These are phyloP conservation scores for Limnodromus scolopaceus DNA, from an alignment of 2,797 vertebrate species.

Conservation along the genomic window DNA sequence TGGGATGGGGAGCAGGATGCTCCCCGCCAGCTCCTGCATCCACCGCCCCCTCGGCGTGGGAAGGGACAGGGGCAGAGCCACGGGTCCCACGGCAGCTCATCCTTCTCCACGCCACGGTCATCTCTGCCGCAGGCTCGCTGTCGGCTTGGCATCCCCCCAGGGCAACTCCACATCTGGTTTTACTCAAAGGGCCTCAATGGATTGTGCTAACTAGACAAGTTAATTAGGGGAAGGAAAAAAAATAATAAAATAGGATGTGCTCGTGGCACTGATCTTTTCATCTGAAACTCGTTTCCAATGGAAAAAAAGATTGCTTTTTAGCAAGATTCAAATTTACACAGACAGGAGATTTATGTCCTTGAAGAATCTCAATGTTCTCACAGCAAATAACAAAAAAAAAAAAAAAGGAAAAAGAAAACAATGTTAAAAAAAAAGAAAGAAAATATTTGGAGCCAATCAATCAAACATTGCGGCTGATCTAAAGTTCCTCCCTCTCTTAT, in stretches of 20 bases:
- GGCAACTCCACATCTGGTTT: neutral
- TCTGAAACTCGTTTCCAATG: neutral
- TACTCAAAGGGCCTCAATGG: neutral
- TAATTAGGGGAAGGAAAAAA: neutral
- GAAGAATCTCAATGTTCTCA: neutral
- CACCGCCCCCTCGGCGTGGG: rapidly evolving
- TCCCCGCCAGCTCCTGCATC: neutral
- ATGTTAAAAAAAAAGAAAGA: neutral
- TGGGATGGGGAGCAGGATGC: neutral
- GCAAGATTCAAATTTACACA: neutral
- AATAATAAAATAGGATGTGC: neutral
- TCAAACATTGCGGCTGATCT: neutral
- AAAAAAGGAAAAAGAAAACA: neutral
- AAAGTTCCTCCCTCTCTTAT: neutral
- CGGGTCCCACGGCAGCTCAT: rapidly evolving
- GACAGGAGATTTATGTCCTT: neutral
- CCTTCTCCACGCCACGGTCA: neutral
- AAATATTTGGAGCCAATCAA: neutral
- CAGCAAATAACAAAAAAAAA: neutral
- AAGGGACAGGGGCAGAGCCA: neutral
- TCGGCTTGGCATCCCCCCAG: neutral
- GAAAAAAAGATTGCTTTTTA: neutral
- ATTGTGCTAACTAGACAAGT: neutral
- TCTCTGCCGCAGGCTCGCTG: neutral
- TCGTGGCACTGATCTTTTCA: neutral